Conservation (phyloP, 2,797 vertebrate genomes). For the Dendrocincla tyrannina region DNA sequence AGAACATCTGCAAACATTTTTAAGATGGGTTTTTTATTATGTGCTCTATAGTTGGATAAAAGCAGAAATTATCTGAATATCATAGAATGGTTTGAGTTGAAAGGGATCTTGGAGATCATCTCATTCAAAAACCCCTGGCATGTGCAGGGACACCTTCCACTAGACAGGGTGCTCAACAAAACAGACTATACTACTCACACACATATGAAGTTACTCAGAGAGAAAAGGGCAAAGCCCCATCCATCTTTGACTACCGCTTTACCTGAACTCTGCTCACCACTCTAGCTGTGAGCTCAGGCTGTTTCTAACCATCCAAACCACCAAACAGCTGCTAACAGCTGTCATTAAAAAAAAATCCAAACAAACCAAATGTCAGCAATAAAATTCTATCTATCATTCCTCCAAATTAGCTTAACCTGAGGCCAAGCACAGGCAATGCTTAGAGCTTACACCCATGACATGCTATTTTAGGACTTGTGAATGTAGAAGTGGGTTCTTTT, state of each 20-base stretch:
- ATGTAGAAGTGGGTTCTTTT: constrained; percentile 9
- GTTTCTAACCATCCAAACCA: neutral
- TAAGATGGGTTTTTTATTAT: neutral
- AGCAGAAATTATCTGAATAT: constrained; percentile 22
- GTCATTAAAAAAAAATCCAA: neutral
- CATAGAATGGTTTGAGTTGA: neutral
- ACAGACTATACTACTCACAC: neutral
- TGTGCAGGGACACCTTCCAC: neutral
- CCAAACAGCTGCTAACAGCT: constrained; percentile 53
- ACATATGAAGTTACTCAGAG: neutral
- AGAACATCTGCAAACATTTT: constrained; percentile 43
- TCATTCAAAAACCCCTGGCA: neutral
- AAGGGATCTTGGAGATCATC: neutral
- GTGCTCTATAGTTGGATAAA: neutral
- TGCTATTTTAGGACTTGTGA: constrained; percentile 33
- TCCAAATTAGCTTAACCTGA: constrained; percentile 60
- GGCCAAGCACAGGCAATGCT: constrained; percentile 42
- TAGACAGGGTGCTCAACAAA: neutral
- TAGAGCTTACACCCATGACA: constrained; percentile 9
- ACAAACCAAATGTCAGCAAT: constrained; percentile 6
- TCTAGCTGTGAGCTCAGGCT: neutral
- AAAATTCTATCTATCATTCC: constrained; percentile 49
- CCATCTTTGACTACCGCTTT: neutral
- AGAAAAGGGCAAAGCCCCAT: neutral
- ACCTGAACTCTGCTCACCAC: neutral